Evolutionary conservation across 2,113 vertebrate genomes (phyloP).

Genomic region (Phaetusa simplex): DNA sequence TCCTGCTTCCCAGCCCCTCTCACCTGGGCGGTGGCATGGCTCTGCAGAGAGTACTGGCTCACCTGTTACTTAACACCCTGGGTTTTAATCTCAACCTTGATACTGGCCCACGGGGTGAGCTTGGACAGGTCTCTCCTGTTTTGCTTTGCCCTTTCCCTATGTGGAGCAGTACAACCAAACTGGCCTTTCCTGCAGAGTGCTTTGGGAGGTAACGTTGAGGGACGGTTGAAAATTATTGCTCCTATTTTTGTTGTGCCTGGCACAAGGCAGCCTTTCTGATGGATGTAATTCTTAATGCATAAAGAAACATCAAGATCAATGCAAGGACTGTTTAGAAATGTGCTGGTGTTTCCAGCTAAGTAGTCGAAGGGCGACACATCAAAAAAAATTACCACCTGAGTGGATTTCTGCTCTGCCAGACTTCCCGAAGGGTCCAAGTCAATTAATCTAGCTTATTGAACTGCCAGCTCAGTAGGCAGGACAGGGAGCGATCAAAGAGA

Average conservation of each 20-base stretch:
- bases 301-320: neutral
- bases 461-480: neutral
- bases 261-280: neutral
- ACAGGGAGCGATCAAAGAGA: neutral
- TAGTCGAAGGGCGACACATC: neutral
- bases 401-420: neutral
- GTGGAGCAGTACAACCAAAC: neutral
- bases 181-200: neutral
- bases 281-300: neutral
- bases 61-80: neutral
- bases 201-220: neutral
- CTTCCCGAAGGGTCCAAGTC: neutral
- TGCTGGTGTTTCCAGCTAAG: neutral
- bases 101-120: neutral
- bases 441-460: neutral
- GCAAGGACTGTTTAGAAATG: neutral
- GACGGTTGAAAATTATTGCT: neutral
- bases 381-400: neutral
- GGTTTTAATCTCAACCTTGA: neutral
- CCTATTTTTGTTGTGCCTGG: neutral
- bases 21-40: fast-evolving
- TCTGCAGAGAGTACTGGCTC: neutral
- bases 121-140: neutral
- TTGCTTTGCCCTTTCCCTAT: fast-evolving
- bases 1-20: neutral